Evolutionary conservation across 2,113 vertebrate genomes (phyloP), one percentile per base, ranked within the genome.

Genomic region (Limanda limanda): DNA sequence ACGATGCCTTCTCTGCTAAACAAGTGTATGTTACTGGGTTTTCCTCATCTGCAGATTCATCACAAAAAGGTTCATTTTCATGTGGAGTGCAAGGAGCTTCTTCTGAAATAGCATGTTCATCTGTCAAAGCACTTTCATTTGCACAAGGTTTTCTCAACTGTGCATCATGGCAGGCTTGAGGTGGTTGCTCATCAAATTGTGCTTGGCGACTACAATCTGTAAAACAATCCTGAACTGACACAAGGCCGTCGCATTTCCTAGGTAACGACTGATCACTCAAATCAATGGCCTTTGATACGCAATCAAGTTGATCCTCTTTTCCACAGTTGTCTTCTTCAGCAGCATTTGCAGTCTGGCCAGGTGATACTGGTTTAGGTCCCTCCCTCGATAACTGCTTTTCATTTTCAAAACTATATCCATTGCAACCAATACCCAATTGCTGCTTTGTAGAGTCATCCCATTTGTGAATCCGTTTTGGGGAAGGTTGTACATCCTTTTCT

Each of bases 21-120:
- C 31, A 31, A 31, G 31, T 31, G 31, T 31, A 31, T 31, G 6
- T 31, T 31, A 31, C 31, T 68, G 40, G 40, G 40, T 12, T 56
- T 48, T 61, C 40, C 27, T 68, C 52, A 52, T n/a, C 23, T 45
- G 12, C 14, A 62, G 60, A 25, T 23, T 74, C 56, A n/a, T 55
- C 27, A 66, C 11, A 3, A 56, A 37, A 13, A 42, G 10, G n/a
- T 25, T 69, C 24, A n/a, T 67, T 66, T 47, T 71, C 35, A 66
- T 47, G 57, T 48, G 2, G 27, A 37, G 35, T 27, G 17, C 15
- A 27, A 27, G 18, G 23, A 37, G 20, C 31, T 31, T 81, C 68
- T 71, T 70, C 80, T 65, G 60, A 78, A 75, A 83, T 17, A 3
- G 56, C 25, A 82, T 13, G 20, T 54, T 75, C 61, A 55, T 76